Conservation (phyloP, 2,113 vertebrate species). For the Siphamia tubifer region DNA sequence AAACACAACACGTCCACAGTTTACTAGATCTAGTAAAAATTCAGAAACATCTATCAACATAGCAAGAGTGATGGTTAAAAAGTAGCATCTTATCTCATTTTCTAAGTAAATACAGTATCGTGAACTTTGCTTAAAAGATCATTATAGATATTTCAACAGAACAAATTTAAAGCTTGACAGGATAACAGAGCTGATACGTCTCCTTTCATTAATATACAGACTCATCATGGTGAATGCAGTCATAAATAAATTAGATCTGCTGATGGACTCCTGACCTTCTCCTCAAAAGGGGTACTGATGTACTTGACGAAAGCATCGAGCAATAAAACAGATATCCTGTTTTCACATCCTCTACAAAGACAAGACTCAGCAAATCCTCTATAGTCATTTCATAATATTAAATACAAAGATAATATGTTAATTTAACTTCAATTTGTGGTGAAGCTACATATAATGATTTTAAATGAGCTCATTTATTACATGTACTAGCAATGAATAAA, state of each 20-base stretch:
- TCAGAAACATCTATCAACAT: no score
- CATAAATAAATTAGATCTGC: constrained; percentile 53
- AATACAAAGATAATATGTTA: no score
- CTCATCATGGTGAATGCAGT: constrained; percentile 10
- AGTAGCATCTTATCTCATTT: no score
- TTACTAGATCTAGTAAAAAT: no score
- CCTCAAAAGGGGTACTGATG: constrained; percentile 41
- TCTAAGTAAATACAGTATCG: no score
- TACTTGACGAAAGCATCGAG: constrained; percentile 28
- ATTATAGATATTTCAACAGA: no score
- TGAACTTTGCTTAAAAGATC: no score
- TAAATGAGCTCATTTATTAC: background rate
- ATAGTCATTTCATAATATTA: background rate
- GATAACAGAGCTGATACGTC: background rate
- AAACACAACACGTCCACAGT: no score
- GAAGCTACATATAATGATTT: background rate
- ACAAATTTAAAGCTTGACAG: no score
- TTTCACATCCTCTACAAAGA: constrained; percentile 40
- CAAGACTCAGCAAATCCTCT: background rate
- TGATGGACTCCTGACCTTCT: constrained; percentile 44
- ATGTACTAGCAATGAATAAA: no score
- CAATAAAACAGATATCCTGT: constrained; percentile 10
- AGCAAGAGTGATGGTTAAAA: no score
- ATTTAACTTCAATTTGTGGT: background rate
- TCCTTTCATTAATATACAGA: background rate